Base-by-base conservation (phyloP, 2,113 vertebrate genomes). In the Myxocyprinus asiaticus region DNA sequence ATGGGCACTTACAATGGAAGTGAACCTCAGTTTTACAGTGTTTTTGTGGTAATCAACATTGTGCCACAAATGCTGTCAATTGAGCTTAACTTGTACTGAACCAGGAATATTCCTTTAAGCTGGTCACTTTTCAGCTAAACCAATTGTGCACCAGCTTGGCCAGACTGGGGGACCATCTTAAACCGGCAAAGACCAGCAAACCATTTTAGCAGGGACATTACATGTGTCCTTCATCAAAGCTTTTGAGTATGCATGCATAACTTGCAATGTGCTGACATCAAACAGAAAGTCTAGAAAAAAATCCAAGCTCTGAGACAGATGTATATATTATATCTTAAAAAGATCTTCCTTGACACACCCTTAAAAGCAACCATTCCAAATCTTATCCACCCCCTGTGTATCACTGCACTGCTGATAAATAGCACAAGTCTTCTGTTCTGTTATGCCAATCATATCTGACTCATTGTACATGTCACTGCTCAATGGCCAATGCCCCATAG, bases 381-480 rank as follows among this genome's bases (percentile, higher is more conserved):
- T 1, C 22, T 1, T 33, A 33, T 3, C 22, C 22, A 51, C 14
- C 17, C 47, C 17, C 45, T 50, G 48, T n/a, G n/a, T 2, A 51
- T 50, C 5, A 22, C 11, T 67, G 44, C 44, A 48, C 2, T 55
- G 11, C 67, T 69, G 14, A 7, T n/a, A 15, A 58, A 58, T 15
- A 15, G 14, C 55, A n/a, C n/a, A 7, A 15, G 15, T 73, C n/a
- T 47, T 14, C 9, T 0, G 55, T 70, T 73, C 67, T 50, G 68
- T 76, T 68, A 78, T 67, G 48, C 78, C 67, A 73, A 55, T 73
- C 15, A 79, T 77, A 70, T 48, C 75, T 81, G 82, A 83, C 67
- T 84, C 82, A 84, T 76, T 69, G 5, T 68, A 70, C 42, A 43
- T 45, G 69, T 73, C 55, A 22, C 22, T 56, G 9, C 56, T 73